phyloP scores from a whole-genome alignment of 2,113 vertebrate genomes.

The Psilopogon haemacephalus region DNA sequence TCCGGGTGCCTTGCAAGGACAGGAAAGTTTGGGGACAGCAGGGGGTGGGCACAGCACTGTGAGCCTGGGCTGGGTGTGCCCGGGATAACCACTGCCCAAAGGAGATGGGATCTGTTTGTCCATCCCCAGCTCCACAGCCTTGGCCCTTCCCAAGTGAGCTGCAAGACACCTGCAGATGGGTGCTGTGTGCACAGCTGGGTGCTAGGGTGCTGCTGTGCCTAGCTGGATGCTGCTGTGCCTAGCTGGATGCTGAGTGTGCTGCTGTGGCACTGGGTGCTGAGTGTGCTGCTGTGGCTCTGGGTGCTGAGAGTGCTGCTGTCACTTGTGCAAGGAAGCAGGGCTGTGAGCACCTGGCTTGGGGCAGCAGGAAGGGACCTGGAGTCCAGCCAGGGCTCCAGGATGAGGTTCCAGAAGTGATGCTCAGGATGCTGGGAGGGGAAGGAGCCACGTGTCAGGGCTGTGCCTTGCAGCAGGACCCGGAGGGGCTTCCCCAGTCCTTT shows the following conservation, averaged over 20 bases:
- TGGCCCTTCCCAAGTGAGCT: fast-evolving
- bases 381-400: neutral
- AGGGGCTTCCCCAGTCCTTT: neutral
- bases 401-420: neutral
- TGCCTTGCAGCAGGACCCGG: neutral
- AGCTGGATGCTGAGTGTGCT: neutral
- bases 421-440: neutral
- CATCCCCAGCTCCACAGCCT: too few relatives aligned
- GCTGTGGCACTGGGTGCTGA: neutral
- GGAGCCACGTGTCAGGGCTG: neutral
- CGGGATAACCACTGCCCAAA: neutral
- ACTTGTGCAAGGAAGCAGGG: too few relatives aligned
- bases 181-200: neutral
- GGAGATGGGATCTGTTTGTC: neutral
- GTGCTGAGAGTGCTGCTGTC: neutral
- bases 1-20: neutral
- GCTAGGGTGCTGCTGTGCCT: neutral
- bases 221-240: neutral
- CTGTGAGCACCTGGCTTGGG: fast-evolving
- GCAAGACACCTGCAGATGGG: neutral
- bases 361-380: fast-evolving
- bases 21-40: neutral
- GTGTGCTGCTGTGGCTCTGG: neutral
- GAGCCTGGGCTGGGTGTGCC: neutral
- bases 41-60: neutral